phyloP scores from a whole-genome alignment of 2,888 invertebrate genomes.

The Lissocephala sabroskyi region DNA sequence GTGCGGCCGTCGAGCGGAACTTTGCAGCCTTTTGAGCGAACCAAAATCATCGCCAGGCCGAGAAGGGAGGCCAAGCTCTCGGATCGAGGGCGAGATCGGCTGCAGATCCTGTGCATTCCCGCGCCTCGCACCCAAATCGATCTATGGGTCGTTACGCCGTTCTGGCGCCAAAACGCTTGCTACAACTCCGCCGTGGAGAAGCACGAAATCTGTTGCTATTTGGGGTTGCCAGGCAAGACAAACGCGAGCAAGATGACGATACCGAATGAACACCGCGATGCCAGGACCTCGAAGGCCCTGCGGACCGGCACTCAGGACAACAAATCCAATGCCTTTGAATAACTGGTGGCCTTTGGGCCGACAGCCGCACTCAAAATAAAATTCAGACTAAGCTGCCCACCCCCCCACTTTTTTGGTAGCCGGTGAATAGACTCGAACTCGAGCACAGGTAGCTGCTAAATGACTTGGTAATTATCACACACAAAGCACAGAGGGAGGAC shows the following conservation, averaged over 20 bases:
- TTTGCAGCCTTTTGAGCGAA: constrained; percentile 3
- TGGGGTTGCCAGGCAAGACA: no score
- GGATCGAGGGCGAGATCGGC: constrained; percentile 17
- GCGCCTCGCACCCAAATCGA: constrained; percentile 21
- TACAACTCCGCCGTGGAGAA: constrained; percentile 18
- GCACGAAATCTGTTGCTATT: constrained; percentile 18
- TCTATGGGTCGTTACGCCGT: constrained; percentile 3
- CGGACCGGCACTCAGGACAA: no score
- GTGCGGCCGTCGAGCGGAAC: constrained; percentile 17
- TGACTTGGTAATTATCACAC: constrained; percentile 16
- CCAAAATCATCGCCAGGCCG: constrained; percentile 5
- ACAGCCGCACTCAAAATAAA: no score
- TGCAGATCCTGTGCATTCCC: constrained; percentile 18
- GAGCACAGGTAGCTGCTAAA: constrained; percentile 10
- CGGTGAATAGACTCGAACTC: no score
- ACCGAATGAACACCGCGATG: no score
- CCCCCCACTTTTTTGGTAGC: no score
- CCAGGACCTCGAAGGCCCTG: no score
- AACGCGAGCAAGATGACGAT: no score
- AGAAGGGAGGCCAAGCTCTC: constrained; percentile 12
- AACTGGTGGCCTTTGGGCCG: no score
- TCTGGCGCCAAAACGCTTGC: constrained; percentile 23
- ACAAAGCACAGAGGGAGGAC: neutral
- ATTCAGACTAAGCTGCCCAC: no score
- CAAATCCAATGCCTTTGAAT: no score